Evolutionary conservation across 2,797 vertebrate species (phyloP), one percentile per base, ranked within the genome.

Genomic region (Uromys caudimaculatus): DNA sequence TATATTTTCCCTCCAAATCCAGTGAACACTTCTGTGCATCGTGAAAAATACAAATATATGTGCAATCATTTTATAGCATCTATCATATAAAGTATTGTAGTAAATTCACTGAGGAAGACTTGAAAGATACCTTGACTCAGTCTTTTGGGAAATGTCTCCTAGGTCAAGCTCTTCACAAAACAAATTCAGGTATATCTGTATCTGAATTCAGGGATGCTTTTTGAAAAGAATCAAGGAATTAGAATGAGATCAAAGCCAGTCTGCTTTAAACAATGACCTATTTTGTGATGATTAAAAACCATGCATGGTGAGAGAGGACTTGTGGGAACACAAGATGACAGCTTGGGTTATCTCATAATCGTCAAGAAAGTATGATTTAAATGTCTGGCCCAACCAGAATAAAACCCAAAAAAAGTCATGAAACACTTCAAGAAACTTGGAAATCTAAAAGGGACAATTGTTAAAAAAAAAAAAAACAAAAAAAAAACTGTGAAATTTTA

Each of bases 401-500:
- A 44, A n/a, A 56, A 92, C 38, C 19, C 3, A 0, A 14, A 85
- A 77, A 82, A 95, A 90, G 35, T 94, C 78, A 29, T 73, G 69
- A 87, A 92, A 81, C 9, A 32, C 3, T 89, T n/a, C 3, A 67
- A 81, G 92, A 93, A 96, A 96, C 38, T 83, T 96, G 62, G 23
- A 44, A 96, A 94, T 95, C 92, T 82, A 71, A 44, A 92, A 94
- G 92, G 89, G 14, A 54, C 89, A 95, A 94, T 96, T 97, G 94
- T 60, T 93, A 29, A 14, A 47, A 44, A 44, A 27, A 94, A 54
- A 93, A 54, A 93, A 92, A 29, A 14, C 27, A 44, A 44, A 27
- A 94, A 54, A 93, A 54, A 93, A 92, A 95, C 84, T 96, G 64
- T 94, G 85, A 93, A 95, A 91, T 94, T 97, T 96, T 97, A 97